phyloP scores from a whole-genome alignment of 2,888 invertebrate genomes.

The Nasonia oneida region DNA sequence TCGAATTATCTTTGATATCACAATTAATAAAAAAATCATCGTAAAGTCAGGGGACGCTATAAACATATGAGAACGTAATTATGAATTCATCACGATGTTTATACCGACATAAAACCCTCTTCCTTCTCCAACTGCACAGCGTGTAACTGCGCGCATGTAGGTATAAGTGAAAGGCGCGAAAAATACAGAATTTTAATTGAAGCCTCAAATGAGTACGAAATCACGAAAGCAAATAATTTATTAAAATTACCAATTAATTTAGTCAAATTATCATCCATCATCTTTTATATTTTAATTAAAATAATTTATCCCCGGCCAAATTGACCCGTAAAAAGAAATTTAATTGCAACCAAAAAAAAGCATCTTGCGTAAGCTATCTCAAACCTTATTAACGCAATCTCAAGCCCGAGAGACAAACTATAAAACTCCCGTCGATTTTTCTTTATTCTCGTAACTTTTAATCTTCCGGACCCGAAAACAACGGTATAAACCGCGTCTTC shows the following conservation, averaged over 20 bases:
- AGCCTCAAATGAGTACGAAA: not conserved
- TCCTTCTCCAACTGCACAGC: not conserved
- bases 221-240: conserved; percentile 5
- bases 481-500: not conserved
- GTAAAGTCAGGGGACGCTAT: not conserved
- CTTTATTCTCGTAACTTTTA: not conserved
- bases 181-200: conserved; percentile 33
- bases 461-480: not conserved
- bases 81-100: not conserved
- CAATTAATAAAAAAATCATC: not conserved
- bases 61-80: not conserved
- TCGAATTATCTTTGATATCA: not conserved
- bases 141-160: not conserved
- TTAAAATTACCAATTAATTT: conserved; percentile 7
- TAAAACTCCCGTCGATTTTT: not conserved
- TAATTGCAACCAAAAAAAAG: not conserved
- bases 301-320: not conserved
- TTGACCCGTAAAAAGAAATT: not conserved
- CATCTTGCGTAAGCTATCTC: not conserved
- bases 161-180: conserved; percentile 32
- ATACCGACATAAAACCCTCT: not conserved
- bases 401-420: not conserved
- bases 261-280: not conserved
- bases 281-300: conserved; percentile 11
- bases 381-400: not conserved